Conservation (phyloP, 2,888 invertebrate genomes). For the Osedax frankpressi region DNA sequence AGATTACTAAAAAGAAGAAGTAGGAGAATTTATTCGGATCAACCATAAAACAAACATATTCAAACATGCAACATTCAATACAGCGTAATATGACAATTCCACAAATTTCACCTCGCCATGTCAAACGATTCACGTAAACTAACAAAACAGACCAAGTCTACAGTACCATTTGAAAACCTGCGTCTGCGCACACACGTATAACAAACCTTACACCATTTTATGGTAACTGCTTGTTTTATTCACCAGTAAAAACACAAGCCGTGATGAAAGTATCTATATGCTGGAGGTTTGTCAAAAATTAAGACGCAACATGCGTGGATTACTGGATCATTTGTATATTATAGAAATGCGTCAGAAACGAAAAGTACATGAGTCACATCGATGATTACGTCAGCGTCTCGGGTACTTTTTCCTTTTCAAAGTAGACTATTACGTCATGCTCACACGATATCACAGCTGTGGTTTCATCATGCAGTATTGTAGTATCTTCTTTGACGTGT, state of each 20-base stretch:
- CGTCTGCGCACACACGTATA: not conserved
- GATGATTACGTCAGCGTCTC: not conserved
- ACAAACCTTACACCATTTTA: not conserved
- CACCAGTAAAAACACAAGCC: not conserved
- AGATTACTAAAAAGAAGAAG: not conserved
- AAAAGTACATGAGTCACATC: not conserved
- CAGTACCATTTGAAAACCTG: not conserved
- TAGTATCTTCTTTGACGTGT: not conserved
- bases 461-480: not conserved
- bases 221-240: not conserved
- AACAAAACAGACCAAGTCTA: not conserved
- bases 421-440: not conserved
- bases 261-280: not conserved
- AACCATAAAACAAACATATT: no score
- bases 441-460: not conserved
- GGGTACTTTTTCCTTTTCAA: not conserved
- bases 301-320: not conserved
- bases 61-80: no score
- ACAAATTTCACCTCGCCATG: not conserved
- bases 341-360: constrained; percentile 5
- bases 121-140: not conserved
- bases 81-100: not conserved
- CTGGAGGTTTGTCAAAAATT: not conserved
- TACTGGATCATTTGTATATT: not conserved
- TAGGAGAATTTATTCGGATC: no score